These are phyloP conservation scores for Sigmodon hispidus DNA, from an alignment of 2,113 vertebrate genomes.

Conservation along the genomic window DNA sequence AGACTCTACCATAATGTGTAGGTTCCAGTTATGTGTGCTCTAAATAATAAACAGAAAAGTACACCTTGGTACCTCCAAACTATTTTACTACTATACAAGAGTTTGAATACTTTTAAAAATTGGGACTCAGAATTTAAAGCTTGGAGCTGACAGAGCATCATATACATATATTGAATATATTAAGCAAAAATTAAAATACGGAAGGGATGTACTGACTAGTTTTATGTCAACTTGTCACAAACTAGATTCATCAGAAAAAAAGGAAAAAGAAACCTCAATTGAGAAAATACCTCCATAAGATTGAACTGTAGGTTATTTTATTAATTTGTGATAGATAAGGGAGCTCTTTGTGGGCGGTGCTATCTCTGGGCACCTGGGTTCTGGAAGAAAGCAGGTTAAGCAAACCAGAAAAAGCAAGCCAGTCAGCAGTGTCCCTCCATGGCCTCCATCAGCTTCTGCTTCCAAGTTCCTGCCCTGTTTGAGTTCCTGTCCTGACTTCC, in stretches of 20 bases:
- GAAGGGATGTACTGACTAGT: neutral
- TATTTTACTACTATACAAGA: neutral
- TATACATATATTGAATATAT: neutral
- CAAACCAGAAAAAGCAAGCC: neutral
- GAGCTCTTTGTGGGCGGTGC: neutral
- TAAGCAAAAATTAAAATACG: neutral
- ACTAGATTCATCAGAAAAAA: neutral
- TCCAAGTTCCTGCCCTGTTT: neutral
- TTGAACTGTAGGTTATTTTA: neutral
- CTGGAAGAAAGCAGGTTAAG: neutral
- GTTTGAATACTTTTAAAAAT: neutral
- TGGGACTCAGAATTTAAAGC: neutral
- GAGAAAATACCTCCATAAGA: neutral
- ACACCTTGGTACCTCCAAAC: neutral
- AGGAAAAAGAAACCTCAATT: neutral
- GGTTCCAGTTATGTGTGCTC: neutral
- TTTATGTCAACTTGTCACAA: neutral
- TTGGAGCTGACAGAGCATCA: neutral
- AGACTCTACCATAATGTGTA: slow-evolving; percentile 1
- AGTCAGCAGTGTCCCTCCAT: too few species aligned
- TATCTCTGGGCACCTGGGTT: neutral
- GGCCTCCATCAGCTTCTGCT: neutral
- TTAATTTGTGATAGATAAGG: too few species aligned
- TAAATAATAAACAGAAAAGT: neutral
- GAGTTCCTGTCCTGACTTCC: neutral